phyloP scores from a whole-genome alignment of 2,888 invertebrate genomes.

The Idaea straminata region DNA sequence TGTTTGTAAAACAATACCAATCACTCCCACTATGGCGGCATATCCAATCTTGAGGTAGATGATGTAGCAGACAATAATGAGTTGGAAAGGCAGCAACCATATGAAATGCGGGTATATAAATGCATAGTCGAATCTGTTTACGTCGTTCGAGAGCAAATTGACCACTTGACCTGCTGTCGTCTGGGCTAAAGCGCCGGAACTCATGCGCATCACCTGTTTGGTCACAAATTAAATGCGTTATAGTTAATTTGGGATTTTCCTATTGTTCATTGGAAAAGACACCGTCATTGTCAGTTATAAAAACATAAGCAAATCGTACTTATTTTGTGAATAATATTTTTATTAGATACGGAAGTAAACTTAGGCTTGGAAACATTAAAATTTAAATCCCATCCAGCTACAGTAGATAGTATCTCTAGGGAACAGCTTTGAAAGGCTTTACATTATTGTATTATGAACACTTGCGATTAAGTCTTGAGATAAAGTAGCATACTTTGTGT shows the following conservation, averaged over 20 bases:
- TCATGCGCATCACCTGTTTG: slow-evolving; percentile 81
- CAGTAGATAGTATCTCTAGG: background rate
- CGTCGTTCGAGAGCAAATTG: slow-evolving; percentile 96
- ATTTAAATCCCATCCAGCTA: background rate
- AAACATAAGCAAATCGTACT: background rate
- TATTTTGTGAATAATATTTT: background rate
- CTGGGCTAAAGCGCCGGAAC: slow-evolving; percentile 90
- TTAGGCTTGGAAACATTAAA: background rate
- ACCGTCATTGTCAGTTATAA: background rate
- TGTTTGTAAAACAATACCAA: slow-evolving; percentile 86
- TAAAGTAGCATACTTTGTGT: background rate
- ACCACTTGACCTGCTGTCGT: slow-evolving; percentile 95
- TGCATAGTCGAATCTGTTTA: slow-evolving; percentile 93
- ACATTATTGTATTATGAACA: background rate
- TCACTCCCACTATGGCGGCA: slow-evolving; percentile 88
- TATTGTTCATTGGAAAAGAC: background rate
- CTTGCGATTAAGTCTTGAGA: too few relatives aligned
- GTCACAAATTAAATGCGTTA: slow-evolving; percentile 11
- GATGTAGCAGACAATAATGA: slow-evolving; percentile 84
- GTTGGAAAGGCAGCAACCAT: slow-evolving; percentile 91
- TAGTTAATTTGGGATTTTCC: slow-evolving; percentile 2
- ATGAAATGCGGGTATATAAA: slow-evolving; percentile 91
- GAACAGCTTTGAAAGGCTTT: background rate
- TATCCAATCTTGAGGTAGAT: slow-evolving; percentile 88
- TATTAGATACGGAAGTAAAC: background rate